A percentile compares a stretch with the other conserved stretches of the same genome.
phyloP scores from a whole-genome alignment of 1,140 invertebrate genomes.

The Teleogryllus occipitalis region DNA sequence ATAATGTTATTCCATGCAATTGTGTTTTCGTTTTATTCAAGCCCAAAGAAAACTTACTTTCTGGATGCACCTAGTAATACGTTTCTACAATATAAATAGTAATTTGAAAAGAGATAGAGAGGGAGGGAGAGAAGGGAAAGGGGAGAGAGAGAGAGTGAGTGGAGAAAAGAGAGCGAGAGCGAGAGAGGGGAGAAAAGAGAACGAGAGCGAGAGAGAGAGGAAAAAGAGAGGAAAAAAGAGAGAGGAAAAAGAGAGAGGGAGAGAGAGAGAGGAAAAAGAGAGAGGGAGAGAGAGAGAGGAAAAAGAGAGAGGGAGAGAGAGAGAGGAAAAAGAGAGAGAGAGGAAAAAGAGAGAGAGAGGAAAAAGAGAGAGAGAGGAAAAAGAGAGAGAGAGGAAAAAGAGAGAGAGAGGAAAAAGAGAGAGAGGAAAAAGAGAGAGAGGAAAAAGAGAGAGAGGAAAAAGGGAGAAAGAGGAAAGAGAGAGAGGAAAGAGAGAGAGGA shows the following conservation, averaged over 20 bases:
- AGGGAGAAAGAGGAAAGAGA: too few species aligned
- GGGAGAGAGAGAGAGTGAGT: neutral
- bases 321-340: neutral
- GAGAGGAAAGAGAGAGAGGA: neutral
- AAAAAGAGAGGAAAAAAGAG: neutral
- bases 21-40: too few species aligned
- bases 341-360: neutral
- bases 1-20: too few species aligned
- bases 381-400: neutral
- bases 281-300: neutral
- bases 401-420: neutral
- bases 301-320: neutral
- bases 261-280: too few species aligned
- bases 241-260: too few species aligned
- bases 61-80: too few species aligned
- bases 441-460: neutral
- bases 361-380: neutral
- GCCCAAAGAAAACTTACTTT: too few species aligned
- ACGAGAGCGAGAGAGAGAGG: neutral
- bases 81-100: too few species aligned
- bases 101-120: neutral
- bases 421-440: too few species aligned
- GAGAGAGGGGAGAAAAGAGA: neutral
- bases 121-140: neutral
- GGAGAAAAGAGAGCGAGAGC: neutral